These are phyloP conservation scores for Pogonognathellus flavescens DNA, from an alignment of 1,140 invertebrate genomes.

Conservation along the genomic window DNA sequence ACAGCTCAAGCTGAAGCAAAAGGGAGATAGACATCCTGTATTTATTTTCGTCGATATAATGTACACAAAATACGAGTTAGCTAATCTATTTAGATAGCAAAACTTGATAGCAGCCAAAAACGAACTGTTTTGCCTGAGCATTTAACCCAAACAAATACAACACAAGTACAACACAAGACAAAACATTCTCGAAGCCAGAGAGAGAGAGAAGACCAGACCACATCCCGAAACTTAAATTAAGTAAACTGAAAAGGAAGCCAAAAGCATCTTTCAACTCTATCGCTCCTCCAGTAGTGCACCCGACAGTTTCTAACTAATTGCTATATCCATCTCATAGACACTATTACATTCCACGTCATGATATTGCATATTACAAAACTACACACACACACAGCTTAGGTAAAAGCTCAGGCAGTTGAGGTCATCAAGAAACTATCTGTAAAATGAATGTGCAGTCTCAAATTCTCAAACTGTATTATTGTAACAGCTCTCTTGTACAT, in stretches of 20 bases:
- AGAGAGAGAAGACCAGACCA: slow-evolving; percentile 3
- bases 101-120: background rate
- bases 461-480: too few relatives aligned
- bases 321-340: background rate
- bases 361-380: too few relatives aligned
- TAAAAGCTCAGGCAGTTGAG: too few relatives aligned
- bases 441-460: too few relatives aligned
- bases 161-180: slow-evolving; percentile 9
- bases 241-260: slow-evolving; percentile 43
- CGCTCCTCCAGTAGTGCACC: slow-evolving; percentile 17
- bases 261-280: slow-evolving; percentile 42
- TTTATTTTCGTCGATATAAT: too few relatives aligned
- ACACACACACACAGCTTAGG: too few relatives aligned
- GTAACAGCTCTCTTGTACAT: too few relatives aligned
- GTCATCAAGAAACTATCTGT: too few relatives aligned
- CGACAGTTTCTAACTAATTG: slow-evolving; percentile 42
- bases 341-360: too few relatives aligned
- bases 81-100: background rate
- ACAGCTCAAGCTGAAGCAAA: too few relatives aligned
- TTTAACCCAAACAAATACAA: background rate
- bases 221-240: slow-evolving; percentile 46
- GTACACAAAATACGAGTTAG: too few relatives aligned
- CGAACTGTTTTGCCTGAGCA: background rate
- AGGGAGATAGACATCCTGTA: too few relatives aligned
- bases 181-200: background rate